Base-by-base conservation (phyloP, 2,888 invertebrate species). In the Saturnia pavonia region DNA sequence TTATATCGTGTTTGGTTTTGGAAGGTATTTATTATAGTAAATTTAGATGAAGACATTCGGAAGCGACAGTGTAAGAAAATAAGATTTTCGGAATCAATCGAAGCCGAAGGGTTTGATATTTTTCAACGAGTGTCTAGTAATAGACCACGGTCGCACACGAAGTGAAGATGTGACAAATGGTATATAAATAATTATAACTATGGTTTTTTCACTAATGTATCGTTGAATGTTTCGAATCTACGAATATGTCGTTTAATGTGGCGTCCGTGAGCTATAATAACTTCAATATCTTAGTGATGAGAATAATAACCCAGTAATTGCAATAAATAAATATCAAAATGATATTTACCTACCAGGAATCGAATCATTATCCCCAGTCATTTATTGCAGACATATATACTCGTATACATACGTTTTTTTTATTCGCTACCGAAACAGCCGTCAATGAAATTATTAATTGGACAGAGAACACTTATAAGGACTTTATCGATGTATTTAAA, bases 401-500 rank as follows among this genome's bases (percentile, higher is more conserved):
- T 8, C 8, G 4, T n/a, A n/a, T n/a, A 25, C 11, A 25, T n/a
- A 25, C 54, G 54, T 57, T n/a, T 54, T 25, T 57, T 57, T 25
- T 25, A 22, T 63, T 63, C 34, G n/a, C n/a, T n/a, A n/a, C n/a
- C 54, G 54, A 54, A 16, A 54, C 8, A 22, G 57, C 25, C 25
- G 6, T 25, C 22, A 25, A 9, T 25, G 3, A 25, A 57, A 68
- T 34, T 34, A 34, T 4, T 69, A 60, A 71, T 71, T 69, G 57
- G 25, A 67, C 48, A 72, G 48, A 70, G 67, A 71, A 63, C n/a
- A n/a, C n/a, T n/a, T n/a, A 71, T 19, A 63, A 42, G 40, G 14
- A 63, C 68, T 51, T 68, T 71, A 71, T 71, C 68, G 65, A 25
- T 67, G 60, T 78, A 83, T 82, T 82, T 80, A 81, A 85, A 85